Conservation (phyloP, 1,140 invertebrate genomes). For the Aleiodes sp. region DNA sequence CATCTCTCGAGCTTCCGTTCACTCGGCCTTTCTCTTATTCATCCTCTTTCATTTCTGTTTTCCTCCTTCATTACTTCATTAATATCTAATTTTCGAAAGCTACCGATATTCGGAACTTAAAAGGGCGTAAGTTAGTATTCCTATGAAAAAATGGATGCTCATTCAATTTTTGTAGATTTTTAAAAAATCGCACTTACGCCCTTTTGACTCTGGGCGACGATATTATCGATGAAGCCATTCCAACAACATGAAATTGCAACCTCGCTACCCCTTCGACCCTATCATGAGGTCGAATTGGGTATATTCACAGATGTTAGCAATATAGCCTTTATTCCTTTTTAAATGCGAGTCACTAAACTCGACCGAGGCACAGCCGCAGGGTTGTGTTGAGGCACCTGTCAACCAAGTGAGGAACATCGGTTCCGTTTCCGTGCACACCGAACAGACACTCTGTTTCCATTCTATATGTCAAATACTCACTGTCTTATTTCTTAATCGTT, state of each 20-base stretch:
- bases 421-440: background rate
- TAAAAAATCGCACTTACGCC: no score
- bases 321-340: background rate
- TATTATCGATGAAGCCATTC: no score
- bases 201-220: no score
- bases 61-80: constrained; percentile 15
- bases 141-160: no score
- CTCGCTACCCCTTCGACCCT: no score
- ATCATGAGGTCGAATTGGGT: background rate
- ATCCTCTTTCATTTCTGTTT: constrained; percentile 34
- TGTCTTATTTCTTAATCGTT: no score
- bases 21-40: no score
- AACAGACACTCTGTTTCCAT: background rate
- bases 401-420: background rate
- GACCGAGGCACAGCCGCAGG: no score
- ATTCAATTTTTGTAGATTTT: no score
- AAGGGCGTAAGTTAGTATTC: no score
- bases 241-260: no score
- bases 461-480: no score
- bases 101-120: background rate
- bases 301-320: background rate
- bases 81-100: background rate
- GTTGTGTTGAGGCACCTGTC: background rate
- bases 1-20: constrained; percentile 20
- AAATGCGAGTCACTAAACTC: background rate